Percentiles rank a stretch among this genome's conserved stretches.
Evolutionary conservation across 2,888 invertebrate genomes (phyloP).

Genomic region (Ophioninae sp.): DNA sequence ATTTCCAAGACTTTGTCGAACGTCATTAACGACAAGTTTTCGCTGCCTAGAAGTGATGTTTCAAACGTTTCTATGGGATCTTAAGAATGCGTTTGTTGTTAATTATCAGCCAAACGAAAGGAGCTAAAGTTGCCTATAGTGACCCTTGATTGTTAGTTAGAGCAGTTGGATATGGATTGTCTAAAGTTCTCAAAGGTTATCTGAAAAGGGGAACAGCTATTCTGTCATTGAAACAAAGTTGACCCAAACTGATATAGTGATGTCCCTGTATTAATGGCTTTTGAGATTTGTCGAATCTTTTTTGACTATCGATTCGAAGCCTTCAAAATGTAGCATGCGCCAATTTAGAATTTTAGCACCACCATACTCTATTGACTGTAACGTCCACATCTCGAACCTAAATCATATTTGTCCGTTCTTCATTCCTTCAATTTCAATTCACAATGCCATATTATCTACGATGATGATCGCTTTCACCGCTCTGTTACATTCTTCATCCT

Average conservation of each 20-base stretch:
- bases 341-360: background rate
- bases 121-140: background rate
- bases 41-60: background rate
- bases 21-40: background rate
- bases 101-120: background rate
- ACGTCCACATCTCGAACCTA: background rate
- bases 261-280: background rate
- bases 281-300: too few species aligned
- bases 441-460: background rate
- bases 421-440: background rate
- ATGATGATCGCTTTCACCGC: background rate
- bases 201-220: background rate
- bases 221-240: background rate
- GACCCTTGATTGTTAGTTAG: background rate
- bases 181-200: background rate
- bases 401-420: background rate
- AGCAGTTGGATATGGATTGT: background rate
- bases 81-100: background rate
- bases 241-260: background rate
- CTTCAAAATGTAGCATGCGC: background rate
- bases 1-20: background rate
- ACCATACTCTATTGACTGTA: background rate
- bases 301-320: background rate
- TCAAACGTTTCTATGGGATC: background rate
- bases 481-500: background rate